These are phyloP conservation scores for Threskiornis aethiopicus DNA, from an alignment of 2,797 vertebrate genomes.

Conservation along the genomic window DNA sequence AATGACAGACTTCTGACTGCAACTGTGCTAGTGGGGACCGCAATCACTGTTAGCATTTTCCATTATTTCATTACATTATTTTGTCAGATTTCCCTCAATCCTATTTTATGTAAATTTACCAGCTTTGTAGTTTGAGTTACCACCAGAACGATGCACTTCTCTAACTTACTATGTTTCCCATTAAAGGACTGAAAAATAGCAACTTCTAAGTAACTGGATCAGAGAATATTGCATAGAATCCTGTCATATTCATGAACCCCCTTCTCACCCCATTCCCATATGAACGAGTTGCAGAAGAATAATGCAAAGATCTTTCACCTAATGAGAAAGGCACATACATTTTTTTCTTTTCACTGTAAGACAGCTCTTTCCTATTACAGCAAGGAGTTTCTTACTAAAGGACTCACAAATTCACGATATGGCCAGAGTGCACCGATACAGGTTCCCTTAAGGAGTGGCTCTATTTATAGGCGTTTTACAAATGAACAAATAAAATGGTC, in stretches of 20 bases:
- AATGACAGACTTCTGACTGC: neutral
- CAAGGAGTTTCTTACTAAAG: neutral
- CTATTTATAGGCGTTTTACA: neutral
- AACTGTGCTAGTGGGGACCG: neutral
- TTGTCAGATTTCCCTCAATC: neutral
- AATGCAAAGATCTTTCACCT: slow-evolving; percentile 20
- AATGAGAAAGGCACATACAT: slow-evolving; percentile 23
- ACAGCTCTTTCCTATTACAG: neutral
- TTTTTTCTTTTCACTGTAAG: neutral
- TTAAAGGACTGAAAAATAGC: neutral
- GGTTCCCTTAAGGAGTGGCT: neutral
- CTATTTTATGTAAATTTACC: neutral
- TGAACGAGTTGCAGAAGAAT: neutral
- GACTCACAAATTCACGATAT: neutral
- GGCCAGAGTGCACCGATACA: neutral
- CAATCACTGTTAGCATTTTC: neutral
- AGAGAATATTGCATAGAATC: slow-evolving; percentile 56
- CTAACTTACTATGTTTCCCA: neutral
- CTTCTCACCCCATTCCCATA: neutral
- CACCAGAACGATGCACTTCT: neutral
- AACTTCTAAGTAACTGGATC: slow-evolving; percentile 8
- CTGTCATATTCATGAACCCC: neutral
- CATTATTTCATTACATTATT: neutral
- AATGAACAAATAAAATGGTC: neutral
- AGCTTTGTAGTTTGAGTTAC: neutral